Evolutionary conservation across 1,140 invertebrate genomes (phyloP), one percentile per base, ranked within the genome.

Genomic region (Drosophila seguyi): DNA sequence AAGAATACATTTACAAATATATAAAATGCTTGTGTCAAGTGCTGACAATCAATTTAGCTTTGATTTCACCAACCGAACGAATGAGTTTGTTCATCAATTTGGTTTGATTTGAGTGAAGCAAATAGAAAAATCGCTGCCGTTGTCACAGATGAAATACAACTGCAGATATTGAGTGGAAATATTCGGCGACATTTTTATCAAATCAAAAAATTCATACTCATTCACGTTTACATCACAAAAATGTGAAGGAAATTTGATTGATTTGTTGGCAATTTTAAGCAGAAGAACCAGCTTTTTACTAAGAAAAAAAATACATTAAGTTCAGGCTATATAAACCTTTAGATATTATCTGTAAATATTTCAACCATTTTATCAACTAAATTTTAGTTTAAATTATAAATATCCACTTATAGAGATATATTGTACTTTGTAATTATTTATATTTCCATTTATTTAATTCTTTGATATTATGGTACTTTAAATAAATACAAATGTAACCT

Each of bases 41-140:
- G 69, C 62, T 53, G 62, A 68, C 74, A 76, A 76, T 76, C 74
- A 59, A 77, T 76, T 76, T 68, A 31, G 22, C 39, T 59, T 60
- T 76, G 74, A 76, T 76, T 76, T 59, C 29, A 39, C 20, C 66
- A 39, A 72, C 66, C 38, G 25, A 45, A 42, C 55, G 52, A 71
- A 48, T 71, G 68, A 39, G 68, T 72, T 50, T 48, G 66, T 59
- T 50, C 66, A 72, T 72, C 68, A 59, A 72, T 59, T 71, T 39
- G 44, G 27, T 58, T 48, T 71, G 65, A 71, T 71, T 72, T 47
- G 42, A 69, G 67, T 47, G 67, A 39, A 31, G 27, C 36, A 39
- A 69, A 56, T 47, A 39, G 48, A 47, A 69, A 56, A 56, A 45
- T 72, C 52, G n/a, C 16, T 52, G 29, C 60, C 61, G 3, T 3